Conservation (phyloP, 2,888 invertebrate species). For the Charanyca ferruginea region DNA sequence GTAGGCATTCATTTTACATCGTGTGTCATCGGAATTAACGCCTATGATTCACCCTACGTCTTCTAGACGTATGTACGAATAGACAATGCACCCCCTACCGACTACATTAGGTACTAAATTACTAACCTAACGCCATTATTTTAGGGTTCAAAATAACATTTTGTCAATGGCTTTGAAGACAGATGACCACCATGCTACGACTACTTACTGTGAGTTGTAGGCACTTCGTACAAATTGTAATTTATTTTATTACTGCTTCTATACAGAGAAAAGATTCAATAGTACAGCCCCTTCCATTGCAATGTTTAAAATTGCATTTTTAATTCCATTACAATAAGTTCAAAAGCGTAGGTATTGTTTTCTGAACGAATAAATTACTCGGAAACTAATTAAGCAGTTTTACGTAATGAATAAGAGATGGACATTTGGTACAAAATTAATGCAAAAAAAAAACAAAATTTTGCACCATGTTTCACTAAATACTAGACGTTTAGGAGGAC, state of each 20-base stretch:
- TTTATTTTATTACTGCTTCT: constrained; percentile 40
- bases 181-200: constrained; percentile 22
- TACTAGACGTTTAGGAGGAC: constrained; percentile 11
- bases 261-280: not conserved
- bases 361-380: not conserved
- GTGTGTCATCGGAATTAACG: constrained; percentile 69
- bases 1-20: not conserved
- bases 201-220: constrained; percentile 29
- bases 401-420: not conserved
- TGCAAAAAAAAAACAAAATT: not conserved
- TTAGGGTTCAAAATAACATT: constrained; percentile 41
- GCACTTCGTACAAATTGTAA: constrained; percentile 23
- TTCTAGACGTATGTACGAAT: constrained; percentile 36
- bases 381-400: too few species aligned
- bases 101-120: constrained; percentile 20
- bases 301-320: not conserved
- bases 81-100: constrained; percentile 27
- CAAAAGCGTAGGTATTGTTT: not conserved
- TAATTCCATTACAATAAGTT: not conserved
- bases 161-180: constrained; percentile 34
- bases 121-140: constrained; percentile 36
- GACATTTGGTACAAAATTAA: not conserved
- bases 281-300: not conserved
- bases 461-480: not conserved
- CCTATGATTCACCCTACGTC: constrained; percentile 68